Evolutionary conservation across 2,888 invertebrate species (phyloP), one percentile per base, ranked within the genome.

Genomic region (Pammene fasciana): DNA sequence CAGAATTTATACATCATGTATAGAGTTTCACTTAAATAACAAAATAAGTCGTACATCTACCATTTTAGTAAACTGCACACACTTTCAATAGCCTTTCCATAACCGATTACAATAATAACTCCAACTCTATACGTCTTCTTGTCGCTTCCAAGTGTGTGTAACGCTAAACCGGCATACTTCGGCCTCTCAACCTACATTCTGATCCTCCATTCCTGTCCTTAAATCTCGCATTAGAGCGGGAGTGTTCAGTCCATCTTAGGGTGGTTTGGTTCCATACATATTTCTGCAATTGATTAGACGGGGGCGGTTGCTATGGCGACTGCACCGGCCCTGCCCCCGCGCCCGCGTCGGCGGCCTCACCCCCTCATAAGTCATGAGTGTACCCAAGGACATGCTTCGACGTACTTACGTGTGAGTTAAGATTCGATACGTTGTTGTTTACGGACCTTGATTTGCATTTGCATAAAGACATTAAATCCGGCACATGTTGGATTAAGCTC

Each of bases 281-380:
- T 92, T 92, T 92, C 92, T 93, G 92, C 92, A 93, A 92, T 93
- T 92, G 92, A 92, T 93, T 93, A 92, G 92, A 88, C 89, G 89
- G 90, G 92, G 90, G 87, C 87, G 90, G 92, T 92, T 83, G 86
- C 86, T 86, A 90, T 91, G 87, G 84, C 79, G 79, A 90, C 90
- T 65, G 70, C 70, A 65, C 75, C 74, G 77, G 75, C 76, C 76
- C 74, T 75, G 72, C 72, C 73, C 71, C 72, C 71, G 75, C 76
- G 72, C 71, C 70, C 70, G 34, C 50, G 59, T 64, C 67, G 67
- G 71, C 68, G 62, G 68, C 67, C 67, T 71, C 72, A 72, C 54
- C 67, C 67, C 71, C 72, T 65, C 76, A 72, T 73, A 74, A 75
- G 81, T 82, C 84, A 82, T 83, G 85, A 83, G 76, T 73, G 71